phyloP scores from a whole-genome alignment of 2,888 invertebrate genomes.

The Torymus texanus region DNA sequence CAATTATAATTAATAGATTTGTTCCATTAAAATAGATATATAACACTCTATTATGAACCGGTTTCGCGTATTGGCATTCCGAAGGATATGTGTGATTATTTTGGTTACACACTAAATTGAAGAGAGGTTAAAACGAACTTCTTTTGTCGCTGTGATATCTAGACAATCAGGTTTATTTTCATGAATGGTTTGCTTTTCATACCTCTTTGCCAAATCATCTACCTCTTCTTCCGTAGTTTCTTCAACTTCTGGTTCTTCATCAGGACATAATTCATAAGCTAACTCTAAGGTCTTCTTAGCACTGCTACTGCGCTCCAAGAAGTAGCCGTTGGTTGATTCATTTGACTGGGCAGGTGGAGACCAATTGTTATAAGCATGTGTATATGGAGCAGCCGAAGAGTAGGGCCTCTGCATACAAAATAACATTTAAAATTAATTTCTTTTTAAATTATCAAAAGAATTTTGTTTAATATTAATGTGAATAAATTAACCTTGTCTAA shows the following conservation, averaged over 20 bases:
- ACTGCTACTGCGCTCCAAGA: constrained; percentile 94
- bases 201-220: constrained; percentile 41
- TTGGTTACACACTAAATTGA: background rate
- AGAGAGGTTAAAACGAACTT: background rate
- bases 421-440: background rate
- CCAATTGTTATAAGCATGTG: constrained; percentile 94
- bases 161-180: background rate
- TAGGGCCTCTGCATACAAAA: constrained; percentile 75
- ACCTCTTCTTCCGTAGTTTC: constrained; percentile 56
- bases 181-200: too few species aligned
- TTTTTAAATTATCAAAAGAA: too few species aligned
- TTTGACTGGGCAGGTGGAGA: constrained; percentile 93
- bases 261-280: constrained; percentile 85
- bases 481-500: constrained; percentile 81
- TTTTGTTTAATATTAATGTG: too few species aligned
- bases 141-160: too few species aligned
- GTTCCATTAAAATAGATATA: too few species aligned
- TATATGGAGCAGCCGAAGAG: constrained; percentile 82
- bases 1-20: too few species aligned
- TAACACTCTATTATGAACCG: too few species aligned
- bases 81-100: too few species aligned
- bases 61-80: too few species aligned
- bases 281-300: constrained; percentile 91
- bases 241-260: constrained; percentile 77
- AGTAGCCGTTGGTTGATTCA: constrained; percentile 95